Evolutionary conservation across 2,888 invertebrate species (phyloP).

Genomic region (Drosophila siamana): DNA sequence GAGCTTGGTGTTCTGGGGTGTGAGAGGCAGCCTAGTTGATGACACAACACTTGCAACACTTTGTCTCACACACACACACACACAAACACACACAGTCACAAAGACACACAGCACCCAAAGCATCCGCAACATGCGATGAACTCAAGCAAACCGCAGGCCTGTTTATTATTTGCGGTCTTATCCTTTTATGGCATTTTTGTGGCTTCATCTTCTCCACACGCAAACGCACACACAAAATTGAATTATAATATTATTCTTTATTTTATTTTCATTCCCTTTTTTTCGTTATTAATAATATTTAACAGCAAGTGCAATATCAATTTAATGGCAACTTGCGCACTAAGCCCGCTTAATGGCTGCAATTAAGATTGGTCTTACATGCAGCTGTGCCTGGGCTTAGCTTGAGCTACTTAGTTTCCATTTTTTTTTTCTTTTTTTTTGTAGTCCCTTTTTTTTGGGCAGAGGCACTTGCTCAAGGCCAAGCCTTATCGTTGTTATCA

Average conservation of each 20-base stretch:
- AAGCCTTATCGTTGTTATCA: constrained; percentile 67
- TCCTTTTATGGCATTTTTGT: constrained; percentile 61
- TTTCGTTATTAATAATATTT: constrained; percentile 45
- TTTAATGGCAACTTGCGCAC: constrained; percentile 24
- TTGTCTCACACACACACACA: constrained; percentile 25
- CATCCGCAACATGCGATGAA: background rate
- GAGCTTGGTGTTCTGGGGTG: constrained; percentile 3
- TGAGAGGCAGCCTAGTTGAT: constrained; percentile 60
- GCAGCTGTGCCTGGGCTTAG: constrained; percentile 41
- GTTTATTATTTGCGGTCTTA: constrained; percentile 61
- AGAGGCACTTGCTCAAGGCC: constrained; percentile 33
- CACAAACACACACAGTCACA: background rate
- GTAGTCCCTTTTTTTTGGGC: constrained; percentile 2
- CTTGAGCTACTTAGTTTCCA: background rate
- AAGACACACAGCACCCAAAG: constrained; percentile 7
- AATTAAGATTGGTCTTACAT: constrained; percentile 57
- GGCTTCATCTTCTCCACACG: constrained; percentile 41
- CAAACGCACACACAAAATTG: constrained; percentile 38
- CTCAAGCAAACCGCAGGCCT: constrained; percentile 42
- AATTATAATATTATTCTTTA: constrained; percentile 36
- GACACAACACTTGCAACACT: constrained; percentile 67
- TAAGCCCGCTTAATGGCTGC: constrained; percentile 53
- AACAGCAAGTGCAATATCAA: constrained; percentile 48
- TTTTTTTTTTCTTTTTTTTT: background rate
- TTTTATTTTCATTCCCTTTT: constrained; percentile 28